Evolutionary conservation across 2,113 vertebrate species (phyloP).

Genomic region (Pterocles gutturalis): DNA sequence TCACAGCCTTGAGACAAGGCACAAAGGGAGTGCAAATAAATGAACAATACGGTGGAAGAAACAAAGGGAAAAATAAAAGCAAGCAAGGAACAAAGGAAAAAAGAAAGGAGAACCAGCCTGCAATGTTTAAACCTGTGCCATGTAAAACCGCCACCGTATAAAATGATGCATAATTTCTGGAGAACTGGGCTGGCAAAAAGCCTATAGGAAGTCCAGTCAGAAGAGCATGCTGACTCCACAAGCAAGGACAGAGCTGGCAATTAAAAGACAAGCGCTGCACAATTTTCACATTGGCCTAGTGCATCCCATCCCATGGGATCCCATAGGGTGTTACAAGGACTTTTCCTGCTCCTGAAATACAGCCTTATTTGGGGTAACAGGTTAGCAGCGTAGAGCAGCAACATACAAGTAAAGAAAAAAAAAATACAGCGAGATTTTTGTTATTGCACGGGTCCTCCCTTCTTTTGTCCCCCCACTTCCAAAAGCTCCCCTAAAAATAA

Average conservation of each 20-base stretch:
- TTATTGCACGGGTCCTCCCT: neutral
- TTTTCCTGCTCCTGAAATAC: neutral
- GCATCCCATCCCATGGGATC: neutral
- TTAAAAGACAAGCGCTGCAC: neutral
- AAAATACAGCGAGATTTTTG: neutral
- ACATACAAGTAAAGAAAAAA: neutral
- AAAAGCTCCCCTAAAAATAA: neutral
- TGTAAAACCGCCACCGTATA: neutral
- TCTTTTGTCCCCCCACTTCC: neutral
- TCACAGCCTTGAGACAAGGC: conserved; percentile 37
- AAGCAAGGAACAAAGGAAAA: neutral
- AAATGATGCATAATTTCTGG: conserved; percentile 24
- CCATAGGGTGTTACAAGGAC: neutral
- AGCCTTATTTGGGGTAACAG: neutral
- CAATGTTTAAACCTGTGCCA: neutral
- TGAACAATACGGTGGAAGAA: conserved; percentile 42
- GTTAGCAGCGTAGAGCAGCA: neutral
- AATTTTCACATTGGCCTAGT: neutral
- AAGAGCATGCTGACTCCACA: neutral
- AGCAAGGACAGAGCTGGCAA: neutral
- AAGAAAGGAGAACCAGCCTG: neutral
- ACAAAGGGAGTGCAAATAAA: conserved; percentile 49
- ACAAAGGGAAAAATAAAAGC: conserved; percentile 43
- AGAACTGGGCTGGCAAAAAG: neutral
- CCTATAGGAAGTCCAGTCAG: neutral